A percentile compares a stretch with the other conserved stretches of the same genome.
Conservation (phyloP, 92 coral and sea anemone genomes). For the Meandrina meandrites region DNA sequence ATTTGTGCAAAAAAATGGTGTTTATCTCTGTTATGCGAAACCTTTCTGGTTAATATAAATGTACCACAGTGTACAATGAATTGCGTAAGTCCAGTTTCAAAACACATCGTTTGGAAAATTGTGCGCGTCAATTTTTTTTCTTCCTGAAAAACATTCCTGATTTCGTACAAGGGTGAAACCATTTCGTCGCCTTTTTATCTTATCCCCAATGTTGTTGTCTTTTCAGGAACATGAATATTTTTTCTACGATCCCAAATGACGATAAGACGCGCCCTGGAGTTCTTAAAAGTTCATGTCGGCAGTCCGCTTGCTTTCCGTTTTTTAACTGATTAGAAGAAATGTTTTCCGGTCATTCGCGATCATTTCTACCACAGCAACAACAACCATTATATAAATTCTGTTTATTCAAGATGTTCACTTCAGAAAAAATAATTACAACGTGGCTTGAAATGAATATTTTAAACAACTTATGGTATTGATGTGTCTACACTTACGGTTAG, state of each 20-base stretch:
- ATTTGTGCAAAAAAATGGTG: not conserved
- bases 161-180: not conserved
- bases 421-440: not conserved
- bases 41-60: not conserved
- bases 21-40: not conserved
- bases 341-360: not conserved
- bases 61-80: not conserved
- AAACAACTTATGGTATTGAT: not conserved
- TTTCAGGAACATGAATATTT: conserved; percentile 16
- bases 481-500: not conserved
- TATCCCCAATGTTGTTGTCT: not conserved
- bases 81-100: not conserved
- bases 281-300: not conserved
- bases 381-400: not conserved
- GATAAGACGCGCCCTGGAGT: conserved; percentile 17
- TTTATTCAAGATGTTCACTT: not conserved
- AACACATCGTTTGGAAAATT: not conserved
- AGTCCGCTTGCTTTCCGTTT: not conserved
- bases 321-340: not conserved
- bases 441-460: not conserved
- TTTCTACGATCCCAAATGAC: not conserved
- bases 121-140: not conserved
- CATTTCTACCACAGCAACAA: not conserved
- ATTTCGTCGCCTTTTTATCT: not conserved
- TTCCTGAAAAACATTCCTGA: not conserved